Evolutionary conservation across 2,113 vertebrate genomes (phyloP).

Genomic region (Gallinago paraguaiae): DNA sequence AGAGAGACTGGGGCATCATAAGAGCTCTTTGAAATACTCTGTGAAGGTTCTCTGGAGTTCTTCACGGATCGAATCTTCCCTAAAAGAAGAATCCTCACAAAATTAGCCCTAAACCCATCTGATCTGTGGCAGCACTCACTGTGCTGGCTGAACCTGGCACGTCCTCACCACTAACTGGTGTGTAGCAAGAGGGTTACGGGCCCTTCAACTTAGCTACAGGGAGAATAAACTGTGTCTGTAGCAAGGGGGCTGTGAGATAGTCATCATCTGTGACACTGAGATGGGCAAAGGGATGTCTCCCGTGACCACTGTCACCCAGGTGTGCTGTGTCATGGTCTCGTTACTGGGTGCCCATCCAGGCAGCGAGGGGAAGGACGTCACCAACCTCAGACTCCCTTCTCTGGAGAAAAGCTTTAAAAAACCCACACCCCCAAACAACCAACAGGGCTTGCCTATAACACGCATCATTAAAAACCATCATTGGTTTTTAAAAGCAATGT

Average conservation of each 20-base stretch:
- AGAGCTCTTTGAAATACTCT: background rate
- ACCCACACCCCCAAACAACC: background rate
- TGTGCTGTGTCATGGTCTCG: too few relatives aligned
- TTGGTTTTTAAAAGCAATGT: background rate
- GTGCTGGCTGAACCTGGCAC: background rate
- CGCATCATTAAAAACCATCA: background rate
- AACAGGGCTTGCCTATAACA: background rate
- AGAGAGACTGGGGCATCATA: background rate
- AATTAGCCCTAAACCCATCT: background rate
- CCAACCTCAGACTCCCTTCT: background rate
- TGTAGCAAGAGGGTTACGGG: background rate
- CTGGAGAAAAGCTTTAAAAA: background rate
- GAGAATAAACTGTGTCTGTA: background rate
- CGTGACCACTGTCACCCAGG: background rate
- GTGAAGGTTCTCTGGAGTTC: background rate
- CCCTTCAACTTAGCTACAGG: background rate
- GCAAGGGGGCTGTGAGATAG: rapidly evolving
- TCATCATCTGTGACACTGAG: background rate
- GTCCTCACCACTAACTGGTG: background rate
- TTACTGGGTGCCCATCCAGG: background rate
- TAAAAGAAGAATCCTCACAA: background rate
- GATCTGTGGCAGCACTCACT: background rate
- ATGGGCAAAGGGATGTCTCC: background rate
- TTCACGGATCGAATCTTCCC: background rate
- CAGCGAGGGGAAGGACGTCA: background rate